A percentile compares a stretch with the other conserved stretches of the same genome.
These are phyloP conservation scores for Thunnus albacares DNA, from an alignment of 2,797 vertebrate species.

Conservation along the genomic window DNA sequence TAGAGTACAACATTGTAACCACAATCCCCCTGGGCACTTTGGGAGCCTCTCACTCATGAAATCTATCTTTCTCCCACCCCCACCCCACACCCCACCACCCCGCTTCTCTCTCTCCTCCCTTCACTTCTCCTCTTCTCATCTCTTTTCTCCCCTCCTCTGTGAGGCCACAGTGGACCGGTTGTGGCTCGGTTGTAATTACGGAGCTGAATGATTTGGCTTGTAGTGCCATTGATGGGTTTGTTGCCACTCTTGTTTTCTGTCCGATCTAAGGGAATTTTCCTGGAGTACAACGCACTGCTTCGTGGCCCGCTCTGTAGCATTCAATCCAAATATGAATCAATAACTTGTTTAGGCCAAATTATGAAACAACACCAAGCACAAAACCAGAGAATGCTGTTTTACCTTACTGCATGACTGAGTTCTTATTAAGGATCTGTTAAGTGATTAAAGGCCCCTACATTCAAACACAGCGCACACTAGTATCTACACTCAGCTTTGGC, in stretches of 20 bases:
- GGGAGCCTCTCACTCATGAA: slow-evolving; percentile 77
- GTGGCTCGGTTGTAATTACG: slow-evolving; percentile 77
- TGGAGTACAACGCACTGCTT: background rate
- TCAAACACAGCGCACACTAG: background rate
- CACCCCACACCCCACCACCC: slow-evolving; percentile 17
- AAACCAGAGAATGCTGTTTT: slow-evolving; percentile 40
- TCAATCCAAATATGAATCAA: slow-evolving; percentile 60
- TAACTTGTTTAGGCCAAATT: slow-evolving; percentile 65
- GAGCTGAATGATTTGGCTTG: slow-evolving; percentile 76
- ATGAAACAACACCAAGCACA: slow-evolving; percentile 35
- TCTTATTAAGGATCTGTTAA: slow-evolving; percentile 31
- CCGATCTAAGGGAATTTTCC: slow-evolving; percentile 55
- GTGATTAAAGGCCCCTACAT: slow-evolving; percentile 30
- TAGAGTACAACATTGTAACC: slow-evolving; percentile 78
- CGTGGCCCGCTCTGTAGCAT: background rate
- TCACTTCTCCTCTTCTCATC: slow-evolving; percentile 23
- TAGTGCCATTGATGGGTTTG: slow-evolving; percentile 63
- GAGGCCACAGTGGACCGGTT: slow-evolving; percentile 63
- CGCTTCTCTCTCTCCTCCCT: slow-evolving; percentile 18
- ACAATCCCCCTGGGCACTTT: slow-evolving; percentile 71
- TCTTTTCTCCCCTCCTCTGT: slow-evolving; percentile 27
- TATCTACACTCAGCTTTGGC: background rate
- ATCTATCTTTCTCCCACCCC: slow-evolving; percentile 63
- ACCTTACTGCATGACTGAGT: slow-evolving; percentile 31
- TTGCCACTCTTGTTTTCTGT: slow-evolving; percentile 56